phyloP scores from a whole-genome alignment of 2,797 vertebrate species.

The Petrocephalus schoutedeni region DNA sequence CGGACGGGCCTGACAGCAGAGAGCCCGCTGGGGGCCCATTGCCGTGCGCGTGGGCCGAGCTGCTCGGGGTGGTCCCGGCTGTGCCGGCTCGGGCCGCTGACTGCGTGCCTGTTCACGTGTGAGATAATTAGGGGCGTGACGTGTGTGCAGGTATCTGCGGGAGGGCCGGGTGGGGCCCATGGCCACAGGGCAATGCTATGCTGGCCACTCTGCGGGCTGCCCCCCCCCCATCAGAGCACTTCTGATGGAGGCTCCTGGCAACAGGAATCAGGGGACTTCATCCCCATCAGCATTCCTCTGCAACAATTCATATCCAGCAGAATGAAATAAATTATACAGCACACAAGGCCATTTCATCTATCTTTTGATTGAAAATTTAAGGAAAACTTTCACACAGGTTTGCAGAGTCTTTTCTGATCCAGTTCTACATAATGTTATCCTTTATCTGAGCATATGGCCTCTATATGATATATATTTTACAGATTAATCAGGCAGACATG shows the following conservation, averaged over 20 bases:
- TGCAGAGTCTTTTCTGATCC: not conserved
- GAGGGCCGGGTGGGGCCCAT: not conserved
- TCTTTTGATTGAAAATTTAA: not conserved
- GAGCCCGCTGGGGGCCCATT: not conserved
- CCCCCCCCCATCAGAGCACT: not conserved
- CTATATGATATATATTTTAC: not conserved
- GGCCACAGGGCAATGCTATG: not conserved
- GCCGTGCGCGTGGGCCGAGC: not conserved
- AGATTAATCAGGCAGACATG: not conserved
- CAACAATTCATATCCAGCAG: not conserved
- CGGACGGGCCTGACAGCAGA: not conserved
- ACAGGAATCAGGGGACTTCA: not conserved
- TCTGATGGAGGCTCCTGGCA: not conserved
- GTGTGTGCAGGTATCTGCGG: not conserved
- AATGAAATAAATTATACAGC: not conserved
- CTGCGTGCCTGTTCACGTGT: not conserved
- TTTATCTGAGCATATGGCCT: not conserved
- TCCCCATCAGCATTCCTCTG: not conserved
- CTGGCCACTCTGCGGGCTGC: not conserved
- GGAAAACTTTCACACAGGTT: not conserved
- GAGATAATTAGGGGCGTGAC: not conserved
- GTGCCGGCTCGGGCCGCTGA: not conserved
- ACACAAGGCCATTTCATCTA: not conserved
- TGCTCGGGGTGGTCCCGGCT: not conserved
- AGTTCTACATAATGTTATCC: not conserved